These are phyloP conservation scores for Melospiza melodia DNA, from an alignment of 2,113 vertebrate genomes.

Conservation along the genomic window DNA sequence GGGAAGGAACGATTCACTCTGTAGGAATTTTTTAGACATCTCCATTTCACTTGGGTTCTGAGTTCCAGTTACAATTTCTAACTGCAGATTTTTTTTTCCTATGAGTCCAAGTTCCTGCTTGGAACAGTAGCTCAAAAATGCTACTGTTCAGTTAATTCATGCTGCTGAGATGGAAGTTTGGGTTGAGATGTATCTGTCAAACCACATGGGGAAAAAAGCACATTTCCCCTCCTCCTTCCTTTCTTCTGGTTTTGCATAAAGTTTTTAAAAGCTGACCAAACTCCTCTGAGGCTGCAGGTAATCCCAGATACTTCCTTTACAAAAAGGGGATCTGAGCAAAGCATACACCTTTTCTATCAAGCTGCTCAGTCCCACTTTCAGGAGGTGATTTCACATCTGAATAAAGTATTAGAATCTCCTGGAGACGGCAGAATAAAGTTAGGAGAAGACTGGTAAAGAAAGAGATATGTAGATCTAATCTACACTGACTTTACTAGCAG, in stretches of 20 bases:
- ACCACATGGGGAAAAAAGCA: not conserved
- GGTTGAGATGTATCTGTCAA: not conserved
- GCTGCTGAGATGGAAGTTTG: not conserved
- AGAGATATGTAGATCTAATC: not conserved
- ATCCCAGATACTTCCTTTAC: not conserved
- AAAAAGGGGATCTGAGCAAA: not conserved
- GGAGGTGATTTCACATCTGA: not conserved
- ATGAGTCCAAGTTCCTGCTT: not conserved
- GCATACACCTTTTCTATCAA: not conserved
- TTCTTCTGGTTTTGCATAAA: not conserved
- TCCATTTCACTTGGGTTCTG: not conserved
- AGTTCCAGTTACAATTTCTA: not conserved
- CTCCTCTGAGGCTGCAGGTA: not conserved
- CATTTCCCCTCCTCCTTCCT: not conserved
- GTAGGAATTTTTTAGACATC: not conserved
- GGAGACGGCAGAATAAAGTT: not conserved
- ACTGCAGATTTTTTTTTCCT: not conserved
- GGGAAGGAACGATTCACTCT: not conserved
- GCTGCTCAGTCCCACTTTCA: not conserved
- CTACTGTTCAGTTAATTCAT: not conserved
- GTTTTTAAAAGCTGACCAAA: not conserved
- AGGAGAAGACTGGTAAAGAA: not conserved
- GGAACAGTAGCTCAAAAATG: not conserved
- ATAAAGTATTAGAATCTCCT: not conserved
- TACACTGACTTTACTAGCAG: not conserved